These are phyloP conservation scores for Cairina moschata DNA, from an alignment of 2,113 vertebrate genomes.

Conservation along the genomic window DNA sequence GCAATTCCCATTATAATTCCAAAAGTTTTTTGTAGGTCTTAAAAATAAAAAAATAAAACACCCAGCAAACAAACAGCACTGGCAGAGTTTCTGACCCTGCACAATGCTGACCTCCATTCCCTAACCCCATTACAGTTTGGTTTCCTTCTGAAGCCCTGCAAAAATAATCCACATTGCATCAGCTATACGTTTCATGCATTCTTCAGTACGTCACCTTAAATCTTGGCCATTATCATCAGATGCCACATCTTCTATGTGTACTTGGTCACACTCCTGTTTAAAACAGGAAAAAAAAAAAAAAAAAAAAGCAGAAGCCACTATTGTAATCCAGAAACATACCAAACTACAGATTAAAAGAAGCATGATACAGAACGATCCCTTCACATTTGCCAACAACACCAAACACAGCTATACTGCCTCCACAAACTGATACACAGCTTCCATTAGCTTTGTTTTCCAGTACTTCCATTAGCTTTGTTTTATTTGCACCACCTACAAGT, in stretches of 20 bases:
- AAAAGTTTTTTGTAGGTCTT: neutral
- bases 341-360: neutral
- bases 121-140: neutral
- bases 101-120: neutral
- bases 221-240: constrained; percentile 99
- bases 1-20: neutral
- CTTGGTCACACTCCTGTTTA: constrained; percentile 95
- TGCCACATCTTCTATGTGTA: constrained; percentile 96
- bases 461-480: neutral
- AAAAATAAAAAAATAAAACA: neutral
- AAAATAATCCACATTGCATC: neutral
- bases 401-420: neutral
- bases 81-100: neutral
- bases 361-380: neutral
- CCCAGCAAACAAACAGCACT: neutral
- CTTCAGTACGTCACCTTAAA: constrained; percentile 82
- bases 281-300: constrained; percentile 8
- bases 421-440: neutral
- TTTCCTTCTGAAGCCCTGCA: neutral
- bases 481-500: neutral
- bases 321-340: neutral
- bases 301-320: neutral
- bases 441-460: neutral
- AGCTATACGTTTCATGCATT: neutral
- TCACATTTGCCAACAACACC: neutral